These are phyloP conservation scores for Epirrhoe tristata DNA, from an alignment of 2,888 invertebrate species.

Conservation along the genomic window DNA sequence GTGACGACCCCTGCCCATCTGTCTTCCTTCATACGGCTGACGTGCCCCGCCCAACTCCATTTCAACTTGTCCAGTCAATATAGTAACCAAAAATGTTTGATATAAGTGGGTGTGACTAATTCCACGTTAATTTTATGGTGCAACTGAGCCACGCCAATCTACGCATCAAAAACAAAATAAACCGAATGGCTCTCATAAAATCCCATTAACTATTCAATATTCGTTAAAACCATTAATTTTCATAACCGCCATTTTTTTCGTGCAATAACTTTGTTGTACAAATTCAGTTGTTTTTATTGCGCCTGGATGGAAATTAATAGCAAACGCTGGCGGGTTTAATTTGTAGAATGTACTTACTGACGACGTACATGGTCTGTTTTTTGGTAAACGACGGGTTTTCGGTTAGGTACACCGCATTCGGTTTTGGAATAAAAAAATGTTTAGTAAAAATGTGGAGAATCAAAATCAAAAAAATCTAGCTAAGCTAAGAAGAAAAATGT, in stretches of 20 bases:
- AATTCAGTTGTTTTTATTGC: constrained; percentile 24
- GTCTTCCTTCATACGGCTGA: too few relatives aligned
- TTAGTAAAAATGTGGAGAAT: too few relatives aligned
- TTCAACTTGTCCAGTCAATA: too few relatives aligned
- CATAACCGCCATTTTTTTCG: constrained; percentile 29
- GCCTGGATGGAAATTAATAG: constrained; percentile 36
- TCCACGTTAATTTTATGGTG: neutral
- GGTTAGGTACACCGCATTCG: neutral
- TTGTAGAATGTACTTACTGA: neutral
- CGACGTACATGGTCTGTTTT: constrained; percentile 13
- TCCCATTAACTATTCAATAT: constrained; percentile 26
- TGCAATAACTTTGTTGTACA: constrained; percentile 30
- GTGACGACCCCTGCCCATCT: too few relatives aligned
- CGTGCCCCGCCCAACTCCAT: too few relatives aligned
- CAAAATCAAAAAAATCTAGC: too few relatives aligned
- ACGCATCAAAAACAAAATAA: constrained; percentile 1
- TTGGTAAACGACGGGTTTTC: neutral
- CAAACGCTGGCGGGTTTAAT: constrained; percentile 31
- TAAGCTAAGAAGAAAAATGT: too few relatives aligned
- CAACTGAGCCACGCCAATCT: constrained; percentile 1
- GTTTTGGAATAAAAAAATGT: neutral
- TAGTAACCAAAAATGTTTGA: neutral
- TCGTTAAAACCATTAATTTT: constrained; percentile 27
- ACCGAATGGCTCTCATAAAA: constrained; percentile 6
- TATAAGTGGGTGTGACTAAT: neutral